Conservation (phyloP, 2,888 invertebrate genomes). For the Lasioglossum calceatum region DNA sequence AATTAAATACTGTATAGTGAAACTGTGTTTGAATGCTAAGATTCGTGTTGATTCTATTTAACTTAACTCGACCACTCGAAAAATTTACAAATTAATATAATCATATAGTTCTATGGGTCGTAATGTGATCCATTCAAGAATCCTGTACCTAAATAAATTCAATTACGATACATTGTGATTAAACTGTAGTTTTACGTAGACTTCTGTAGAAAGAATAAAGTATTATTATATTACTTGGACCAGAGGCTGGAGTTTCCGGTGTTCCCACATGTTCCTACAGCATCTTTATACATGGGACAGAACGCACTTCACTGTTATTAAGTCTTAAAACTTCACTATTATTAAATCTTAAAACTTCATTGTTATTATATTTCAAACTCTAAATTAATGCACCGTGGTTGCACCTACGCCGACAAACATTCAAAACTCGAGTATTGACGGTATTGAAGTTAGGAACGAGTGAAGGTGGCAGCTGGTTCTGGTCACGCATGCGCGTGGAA, state of each 20-base stretch:
- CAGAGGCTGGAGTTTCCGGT: too few species aligned
- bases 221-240: conserved; percentile 76
- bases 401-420: conserved; percentile 12
- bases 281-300: too few species aligned
- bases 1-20: conserved; percentile 40
- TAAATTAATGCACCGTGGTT: background rate
- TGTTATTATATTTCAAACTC: background rate
- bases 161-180: conserved; percentile 76
- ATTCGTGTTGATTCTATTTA: conserved; percentile 60
- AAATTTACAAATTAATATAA: conserved; percentile 55
- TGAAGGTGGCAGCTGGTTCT: background rate
- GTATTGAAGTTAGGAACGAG: background rate
- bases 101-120: conserved; percentile 62
- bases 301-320: too few species aligned
- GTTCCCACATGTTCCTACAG: too few species aligned
- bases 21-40: conserved; percentile 64
- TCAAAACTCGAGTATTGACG: background rate
- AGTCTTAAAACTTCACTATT: too few species aligned
- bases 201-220: conserved; percentile 78
- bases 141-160: conserved; percentile 77
- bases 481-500: too few species aligned
- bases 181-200: conserved; percentile 73
- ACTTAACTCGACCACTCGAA: conserved; percentile 57
- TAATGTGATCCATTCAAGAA: conserved; percentile 61
- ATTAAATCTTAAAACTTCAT: too few species aligned